A percentile compares a stretch with the other conserved stretches of the same genome.
phyloP scores from a whole-genome alignment of 37 sponge, comb jelly and placozoan species.

The Halisarca cf. caerulea region DNA sequence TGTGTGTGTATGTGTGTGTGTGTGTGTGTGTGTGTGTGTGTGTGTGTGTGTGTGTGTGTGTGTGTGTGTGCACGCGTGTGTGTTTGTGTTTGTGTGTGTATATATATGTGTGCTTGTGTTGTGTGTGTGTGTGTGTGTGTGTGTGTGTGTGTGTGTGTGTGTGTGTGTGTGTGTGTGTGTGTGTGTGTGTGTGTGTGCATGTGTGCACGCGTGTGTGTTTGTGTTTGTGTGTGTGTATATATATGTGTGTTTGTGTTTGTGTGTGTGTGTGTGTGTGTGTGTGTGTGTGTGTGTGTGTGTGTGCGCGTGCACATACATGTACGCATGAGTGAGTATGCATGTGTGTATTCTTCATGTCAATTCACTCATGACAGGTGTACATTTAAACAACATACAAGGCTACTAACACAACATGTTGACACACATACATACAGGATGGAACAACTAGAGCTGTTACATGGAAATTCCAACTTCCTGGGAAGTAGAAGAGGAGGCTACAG shows the following conservation, averaged over 20 bases:
- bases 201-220: conserved; percentile 43
- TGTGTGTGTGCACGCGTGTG: not conserved
- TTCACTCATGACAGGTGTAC: not conserved
- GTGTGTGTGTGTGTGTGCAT: conserved; percentile 37
- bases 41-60: conserved; percentile 32
- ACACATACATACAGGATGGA: not conserved
- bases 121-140: conserved; percentile 30
- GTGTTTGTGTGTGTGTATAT: conserved; percentile 32
- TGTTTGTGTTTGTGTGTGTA: not conserved
- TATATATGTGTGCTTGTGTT: not conserved
- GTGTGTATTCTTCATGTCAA: not conserved
- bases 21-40: conserved; percentile 43
- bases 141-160: conserved; percentile 25
- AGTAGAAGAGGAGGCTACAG: conserved; percentile 19
- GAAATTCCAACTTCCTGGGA: not conserved
- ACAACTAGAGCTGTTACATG: not conserved
- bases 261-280: not conserved
- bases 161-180: conserved; percentile 30
- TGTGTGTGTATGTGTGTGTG: conserved; percentile 53
- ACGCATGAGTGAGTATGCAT: not conserved
- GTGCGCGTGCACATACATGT: not conserved
- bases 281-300: not conserved
- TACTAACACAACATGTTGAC: not conserved
- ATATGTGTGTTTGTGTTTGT: conserved; percentile 10
- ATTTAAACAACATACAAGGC: not conserved